Conservation (phyloP, 2,888 invertebrate genomes). For the Nysson spinosus region DNA sequence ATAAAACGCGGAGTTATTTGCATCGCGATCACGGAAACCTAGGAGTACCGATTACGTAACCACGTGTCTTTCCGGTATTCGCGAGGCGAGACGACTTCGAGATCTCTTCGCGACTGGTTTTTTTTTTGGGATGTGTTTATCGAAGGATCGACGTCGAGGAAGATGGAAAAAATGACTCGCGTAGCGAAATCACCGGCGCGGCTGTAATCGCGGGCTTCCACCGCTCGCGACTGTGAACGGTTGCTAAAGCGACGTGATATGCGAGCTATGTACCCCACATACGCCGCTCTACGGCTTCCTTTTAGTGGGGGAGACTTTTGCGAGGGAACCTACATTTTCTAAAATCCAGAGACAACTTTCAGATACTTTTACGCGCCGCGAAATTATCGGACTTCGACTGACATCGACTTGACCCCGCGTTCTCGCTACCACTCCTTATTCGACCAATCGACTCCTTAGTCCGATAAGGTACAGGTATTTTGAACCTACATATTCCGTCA, state of each 20-base stretch:
- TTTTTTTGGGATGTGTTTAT: no score
- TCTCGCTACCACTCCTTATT: no score
- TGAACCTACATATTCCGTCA: no score
- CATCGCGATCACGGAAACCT: no score
- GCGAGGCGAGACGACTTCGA: no score
- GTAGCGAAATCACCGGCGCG: conserved; percentile 9
- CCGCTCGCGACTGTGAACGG: conserved; percentile 64
- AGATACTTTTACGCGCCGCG: neutral
- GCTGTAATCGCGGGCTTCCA: conserved; percentile 54
- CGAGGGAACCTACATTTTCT: conserved; percentile 48
- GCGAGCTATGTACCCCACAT: conserved; percentile 62
- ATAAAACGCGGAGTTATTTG: no score
- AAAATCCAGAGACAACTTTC: conserved; percentile 25
- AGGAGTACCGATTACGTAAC: no score
- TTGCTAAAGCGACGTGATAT: conserved; percentile 63
- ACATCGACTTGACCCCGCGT: no score
- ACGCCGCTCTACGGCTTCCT: conserved; percentile 57
- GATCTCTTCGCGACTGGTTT: neutral
- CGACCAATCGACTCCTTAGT: no score
- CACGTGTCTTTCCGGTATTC: no score
- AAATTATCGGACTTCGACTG: no score
- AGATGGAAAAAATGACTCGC: conserved; percentile 4
- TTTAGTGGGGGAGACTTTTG: conserved; percentile 59
- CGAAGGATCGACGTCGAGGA: neutral
- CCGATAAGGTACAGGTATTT: no score